Evolutionary conservation across 2,113 vertebrate genomes (phyloP), one percentile per base, ranked within the genome.

Genomic region (Trinectes maculatus): DNA sequence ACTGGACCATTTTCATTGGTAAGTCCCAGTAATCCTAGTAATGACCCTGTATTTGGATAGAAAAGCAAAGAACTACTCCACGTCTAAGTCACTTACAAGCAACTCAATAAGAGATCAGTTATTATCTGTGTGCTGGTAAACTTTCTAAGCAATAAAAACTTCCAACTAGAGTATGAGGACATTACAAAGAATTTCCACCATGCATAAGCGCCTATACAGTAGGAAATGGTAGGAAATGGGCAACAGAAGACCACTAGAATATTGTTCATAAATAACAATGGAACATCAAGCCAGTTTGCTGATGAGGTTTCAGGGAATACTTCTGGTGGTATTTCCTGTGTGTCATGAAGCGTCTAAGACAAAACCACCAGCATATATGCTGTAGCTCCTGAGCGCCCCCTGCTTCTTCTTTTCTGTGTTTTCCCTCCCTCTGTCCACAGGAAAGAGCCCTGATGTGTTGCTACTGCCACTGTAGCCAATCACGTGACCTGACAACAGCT

Each of bases 211-310:
- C 58, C 18, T 2, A 51, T 37, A 44, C 19, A 12, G 39, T 37
- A 5, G 24, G 21, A 26, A n/a, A 36, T 2, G 1, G 6, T 42
- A 36, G 25, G 22, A 48, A 62, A 56, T n/a, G 60, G 78, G 58
- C 74, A 61, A 62, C 19, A 31, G 8, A 59, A 47, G 51, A 70
- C 2, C 19, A 9, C 57, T 43, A 44, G 39, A 42, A 33, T 31
- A 34, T 34, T 59, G 58, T 74, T 7, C 74, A 83, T 80, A 80
- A 84, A 65, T 82, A 57, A 85, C 74, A 42, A 73, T 19, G 28
- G 19, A 71, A 66, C 56, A 73, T 71, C 29, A 72, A 79, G 11
- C 49, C 5, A 44, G 25, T 59, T 21, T 24, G 58, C 44, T 44
- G 18, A 47, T 31, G 52, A 22, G 60, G 37, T 67, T 42, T 63